Percentiles rank a stretch among this genome's conserved stretches.
These are phyloP conservation scores for Tetragonula carbonaria DNA, from an alignment of 2,888 invertebrate species.

Conservation along the genomic window DNA sequence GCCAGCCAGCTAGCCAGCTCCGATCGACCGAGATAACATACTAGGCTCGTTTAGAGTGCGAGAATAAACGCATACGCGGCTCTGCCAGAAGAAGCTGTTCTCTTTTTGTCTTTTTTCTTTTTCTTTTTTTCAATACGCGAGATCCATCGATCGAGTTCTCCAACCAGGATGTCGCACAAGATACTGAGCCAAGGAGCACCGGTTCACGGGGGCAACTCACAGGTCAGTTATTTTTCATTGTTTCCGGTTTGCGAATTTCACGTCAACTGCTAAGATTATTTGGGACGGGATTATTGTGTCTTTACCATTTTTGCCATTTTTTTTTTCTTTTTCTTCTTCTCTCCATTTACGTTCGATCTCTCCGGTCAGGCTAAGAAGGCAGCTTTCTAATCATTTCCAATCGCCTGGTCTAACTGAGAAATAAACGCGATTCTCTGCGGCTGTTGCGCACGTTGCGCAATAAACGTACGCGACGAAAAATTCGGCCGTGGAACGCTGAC, in stretches of 20 bases:
- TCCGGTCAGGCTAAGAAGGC: neutral
- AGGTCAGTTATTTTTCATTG: constrained; percentile 72
- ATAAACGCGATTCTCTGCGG: neutral
- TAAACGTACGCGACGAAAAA: constrained; percentile 42
- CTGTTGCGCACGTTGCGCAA: constrained; percentile 43
- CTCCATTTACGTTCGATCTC: neutral
- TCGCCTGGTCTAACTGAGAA: neutral
- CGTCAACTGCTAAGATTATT: too few relatives aligned
- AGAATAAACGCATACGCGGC: constrained; percentile 29
- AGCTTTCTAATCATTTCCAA: neutral
- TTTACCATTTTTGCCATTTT: too few relatives aligned
- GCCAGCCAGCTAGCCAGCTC: neutral
- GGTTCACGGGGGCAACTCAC: constrained; percentile 80
- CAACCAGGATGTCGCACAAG: constrained; percentile 78
- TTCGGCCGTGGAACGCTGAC: constrained; percentile 39
- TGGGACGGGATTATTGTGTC: too few relatives aligned
- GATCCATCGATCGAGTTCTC: constrained; percentile 26
- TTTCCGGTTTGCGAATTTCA: neutral
- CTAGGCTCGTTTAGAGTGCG: constrained; percentile 16
- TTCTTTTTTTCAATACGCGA: neutral
- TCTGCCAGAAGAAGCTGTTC: constrained; percentile 30
- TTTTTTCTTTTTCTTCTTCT: neutral
- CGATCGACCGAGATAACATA: constrained; percentile 26
- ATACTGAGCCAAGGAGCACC: constrained; percentile 75
- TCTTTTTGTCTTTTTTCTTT: neutral